phyloP scores from a whole-genome alignment of 2,888 invertebrate genomes.

The Acleris emargana region DNA sequence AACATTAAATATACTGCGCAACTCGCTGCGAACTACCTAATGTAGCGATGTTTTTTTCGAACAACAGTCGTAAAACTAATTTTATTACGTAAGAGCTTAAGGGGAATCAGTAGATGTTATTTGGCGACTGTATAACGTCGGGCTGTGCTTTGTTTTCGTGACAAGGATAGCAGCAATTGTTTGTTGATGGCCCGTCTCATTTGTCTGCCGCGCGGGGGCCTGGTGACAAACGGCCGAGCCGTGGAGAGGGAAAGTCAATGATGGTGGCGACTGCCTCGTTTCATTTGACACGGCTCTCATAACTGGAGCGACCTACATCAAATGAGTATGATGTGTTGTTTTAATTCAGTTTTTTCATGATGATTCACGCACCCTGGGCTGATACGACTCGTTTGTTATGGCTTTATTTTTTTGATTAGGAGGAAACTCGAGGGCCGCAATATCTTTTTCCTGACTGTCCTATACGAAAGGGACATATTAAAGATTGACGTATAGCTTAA shows the following conservation, averaged over 20 bases:
- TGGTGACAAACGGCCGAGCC: background rate
- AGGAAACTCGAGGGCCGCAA: no score
- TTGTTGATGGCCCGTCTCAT: conserved; percentile 1
- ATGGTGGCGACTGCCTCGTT: background rate
- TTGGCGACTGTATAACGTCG: background rate
- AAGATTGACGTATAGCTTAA: no score
- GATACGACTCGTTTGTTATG: no score
- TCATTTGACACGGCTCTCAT: background rate
- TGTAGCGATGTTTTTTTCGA: background rate
- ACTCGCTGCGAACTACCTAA: background rate
- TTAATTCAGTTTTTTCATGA: no score
- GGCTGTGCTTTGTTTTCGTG: conserved; percentile 4
- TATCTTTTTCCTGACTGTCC: no score
- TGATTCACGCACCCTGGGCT: no score
- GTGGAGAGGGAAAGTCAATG: background rate
- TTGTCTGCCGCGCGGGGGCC: background rate
- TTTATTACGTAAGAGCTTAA: conserved; percentile 2
- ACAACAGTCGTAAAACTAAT: conserved; percentile 13
- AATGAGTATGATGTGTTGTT: background rate
- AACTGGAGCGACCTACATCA: background rate
- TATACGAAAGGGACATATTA: no score
- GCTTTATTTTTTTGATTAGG: no score
- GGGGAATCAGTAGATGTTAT: background rate
- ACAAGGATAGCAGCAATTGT: conserved; percentile 1
- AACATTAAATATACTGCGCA: conserved; percentile 11